phyloP scores from a whole-genome alignment of 2,888 invertebrate species.

The Gnatocerus cornutus region DNA sequence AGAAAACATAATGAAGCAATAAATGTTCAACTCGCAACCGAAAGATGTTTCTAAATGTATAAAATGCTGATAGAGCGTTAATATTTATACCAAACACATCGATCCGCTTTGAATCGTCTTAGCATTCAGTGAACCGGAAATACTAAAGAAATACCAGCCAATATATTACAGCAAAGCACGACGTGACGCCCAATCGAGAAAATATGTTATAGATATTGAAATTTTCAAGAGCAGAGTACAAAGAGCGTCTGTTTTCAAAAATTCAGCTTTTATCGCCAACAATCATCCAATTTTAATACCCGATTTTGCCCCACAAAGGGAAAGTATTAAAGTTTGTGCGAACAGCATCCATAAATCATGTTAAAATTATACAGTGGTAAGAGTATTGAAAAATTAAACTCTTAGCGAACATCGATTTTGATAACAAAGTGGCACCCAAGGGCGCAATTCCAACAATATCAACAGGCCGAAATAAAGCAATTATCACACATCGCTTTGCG shows the following conservation, averaged over 20 bases:
- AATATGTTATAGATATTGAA: constrained; percentile 48
- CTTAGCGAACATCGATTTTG: constrained; percentile 4
- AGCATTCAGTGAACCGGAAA: constrained; percentile 56
- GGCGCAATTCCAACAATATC: constrained; percentile 33
- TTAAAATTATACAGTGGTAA: neutral
- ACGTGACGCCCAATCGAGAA: constrained; percentile 29
- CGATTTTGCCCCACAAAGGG: neutral
- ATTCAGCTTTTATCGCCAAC: constrained; percentile 20
- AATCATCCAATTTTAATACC: constrained; percentile 16
- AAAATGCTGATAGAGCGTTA: constrained; percentile 68
- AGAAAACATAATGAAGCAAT: constrained; percentile 58
- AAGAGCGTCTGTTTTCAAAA: constrained; percentile 15
- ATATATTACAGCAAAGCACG: constrained; percentile 42
- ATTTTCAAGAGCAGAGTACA: constrained; percentile 25
- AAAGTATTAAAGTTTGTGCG: too few species aligned
- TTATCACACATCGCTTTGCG: constrained; percentile 52
- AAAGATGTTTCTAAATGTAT: constrained; percentile 67
- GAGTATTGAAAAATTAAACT: neutral
- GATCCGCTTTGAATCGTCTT: constrained; percentile 58
- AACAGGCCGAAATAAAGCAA: constrained; percentile 52
- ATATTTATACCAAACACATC: constrained; percentile 68
- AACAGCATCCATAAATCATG: neutral
- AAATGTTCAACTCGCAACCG: constrained; percentile 64
- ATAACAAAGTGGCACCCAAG: constrained; percentile 1
- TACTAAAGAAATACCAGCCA: constrained; percentile 51